phyloP scores from a whole-genome alignment of 2,797 vertebrate species.

The Anabacerthia variegaticeps region DNA sequence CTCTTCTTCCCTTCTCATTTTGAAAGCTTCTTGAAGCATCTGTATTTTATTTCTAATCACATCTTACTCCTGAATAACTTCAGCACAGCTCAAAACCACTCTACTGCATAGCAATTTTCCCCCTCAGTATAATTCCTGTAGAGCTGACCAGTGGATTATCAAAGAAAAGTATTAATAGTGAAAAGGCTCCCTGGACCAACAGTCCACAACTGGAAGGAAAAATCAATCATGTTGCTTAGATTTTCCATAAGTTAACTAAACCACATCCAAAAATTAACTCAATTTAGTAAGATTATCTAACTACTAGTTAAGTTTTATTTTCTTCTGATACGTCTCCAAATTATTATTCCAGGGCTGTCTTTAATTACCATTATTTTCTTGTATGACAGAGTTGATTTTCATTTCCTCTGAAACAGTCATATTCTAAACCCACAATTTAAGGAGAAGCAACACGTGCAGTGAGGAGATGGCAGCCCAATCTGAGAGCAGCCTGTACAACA shows the following conservation, averaged over 20 bases:
- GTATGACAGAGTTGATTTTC: not conserved
- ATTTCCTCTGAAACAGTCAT: not conserved
- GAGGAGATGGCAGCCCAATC: not conserved
- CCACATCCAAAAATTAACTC: not conserved
- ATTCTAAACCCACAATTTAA: not conserved
- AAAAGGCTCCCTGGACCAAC: not conserved
- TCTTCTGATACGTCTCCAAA: not conserved
- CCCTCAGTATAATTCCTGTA: not conserved
- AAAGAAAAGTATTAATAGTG: not conserved
- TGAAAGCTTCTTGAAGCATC: not conserved
- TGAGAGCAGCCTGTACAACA: not conserved
- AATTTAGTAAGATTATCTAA: not conserved
- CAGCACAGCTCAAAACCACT: accelerated
- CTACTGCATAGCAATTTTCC: not conserved
- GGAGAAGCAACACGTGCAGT: not conserved
- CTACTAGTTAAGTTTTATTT: not conserved
- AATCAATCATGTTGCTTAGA: not conserved
- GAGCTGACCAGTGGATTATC: not conserved
- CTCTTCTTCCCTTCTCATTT: not conserved
- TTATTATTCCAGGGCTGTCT: not conserved
- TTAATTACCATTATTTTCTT: not conserved
- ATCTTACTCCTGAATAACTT: not conserved
- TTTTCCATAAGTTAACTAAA: not conserved
- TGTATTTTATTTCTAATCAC: not conserved
- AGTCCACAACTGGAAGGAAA: not conserved